Percentiles rank a stretch among this genome's conserved stretches.
Conservation (phyloP, 2,888 invertebrate species). For the Agrochola litura region DNA sequence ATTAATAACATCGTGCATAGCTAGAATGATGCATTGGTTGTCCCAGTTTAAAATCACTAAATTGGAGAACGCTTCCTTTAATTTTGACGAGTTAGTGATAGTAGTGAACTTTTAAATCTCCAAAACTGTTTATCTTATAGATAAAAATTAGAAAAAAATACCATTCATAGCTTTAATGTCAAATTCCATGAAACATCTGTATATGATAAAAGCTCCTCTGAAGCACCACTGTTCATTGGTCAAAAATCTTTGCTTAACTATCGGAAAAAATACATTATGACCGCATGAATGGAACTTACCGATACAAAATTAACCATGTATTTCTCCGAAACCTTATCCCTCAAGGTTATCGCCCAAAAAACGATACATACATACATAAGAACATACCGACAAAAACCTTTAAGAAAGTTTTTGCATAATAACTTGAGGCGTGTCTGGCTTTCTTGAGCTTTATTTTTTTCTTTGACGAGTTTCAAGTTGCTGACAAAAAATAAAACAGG, state of each 20-base stretch:
- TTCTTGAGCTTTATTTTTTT: slow-evolving; percentile 52
- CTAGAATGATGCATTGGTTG: too few relatives aligned
- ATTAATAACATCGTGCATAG: not conserved
- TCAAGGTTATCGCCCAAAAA: slow-evolving; percentile 41
- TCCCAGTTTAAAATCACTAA: not conserved
- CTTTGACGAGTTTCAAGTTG: slow-evolving; percentile 59
- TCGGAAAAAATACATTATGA: not conserved
- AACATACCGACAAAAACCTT: slow-evolving; percentile 10
- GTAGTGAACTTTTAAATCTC: not conserved
- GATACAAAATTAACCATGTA: not conserved
- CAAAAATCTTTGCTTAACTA: not conserved
- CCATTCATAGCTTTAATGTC: rapidly evolving
- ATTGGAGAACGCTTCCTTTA: not conserved
- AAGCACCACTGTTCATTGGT: not conserved
- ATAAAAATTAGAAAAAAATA: rapidly evolving
- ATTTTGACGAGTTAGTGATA: not conserved
- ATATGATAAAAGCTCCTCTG: not conserved
- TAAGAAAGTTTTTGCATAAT: slow-evolving; percentile 58
- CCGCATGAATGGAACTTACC: slow-evolving; percentile 18
- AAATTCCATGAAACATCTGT: not conserved
- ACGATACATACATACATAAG: slow-evolving; percentile 12
- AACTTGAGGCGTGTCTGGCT: slow-evolving; percentile 45
- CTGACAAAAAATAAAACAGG: slow-evolving; percentile 73
- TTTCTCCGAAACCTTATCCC: slow-evolving; percentile 17
- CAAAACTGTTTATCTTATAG: not conserved